Conservation (phyloP, 2,113 vertebrate species). For the Athene noctua region DNA sequence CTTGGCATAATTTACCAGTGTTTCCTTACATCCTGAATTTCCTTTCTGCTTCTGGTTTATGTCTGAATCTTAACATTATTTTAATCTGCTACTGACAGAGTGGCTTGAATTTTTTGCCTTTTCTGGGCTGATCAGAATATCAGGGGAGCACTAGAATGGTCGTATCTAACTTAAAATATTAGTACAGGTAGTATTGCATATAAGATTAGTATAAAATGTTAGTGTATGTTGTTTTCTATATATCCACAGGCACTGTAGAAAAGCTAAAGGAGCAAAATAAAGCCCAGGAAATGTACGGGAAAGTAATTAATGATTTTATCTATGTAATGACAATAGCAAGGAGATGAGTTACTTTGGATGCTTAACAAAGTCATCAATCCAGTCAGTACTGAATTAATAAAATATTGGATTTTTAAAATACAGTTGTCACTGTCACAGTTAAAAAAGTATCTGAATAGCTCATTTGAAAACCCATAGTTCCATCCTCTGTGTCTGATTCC, state of each 20-base stretch:
- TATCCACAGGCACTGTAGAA: neutral
- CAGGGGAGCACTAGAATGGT: neutral
- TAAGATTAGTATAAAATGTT: neutral
- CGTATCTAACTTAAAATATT: neutral
- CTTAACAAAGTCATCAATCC: neutral
- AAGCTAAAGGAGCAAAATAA: neutral
- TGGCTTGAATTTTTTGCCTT: neutral
- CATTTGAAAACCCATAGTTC: neutral
- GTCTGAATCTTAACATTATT: neutral
- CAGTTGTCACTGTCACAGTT: neutral
- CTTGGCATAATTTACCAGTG: neutral
- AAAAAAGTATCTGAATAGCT: neutral
- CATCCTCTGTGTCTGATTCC: neutral
- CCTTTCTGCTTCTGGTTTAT: neutral
- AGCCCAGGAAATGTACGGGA: neutral
- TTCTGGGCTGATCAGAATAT: neutral
- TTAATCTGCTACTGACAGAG: neutral
- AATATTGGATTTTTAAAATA: neutral
- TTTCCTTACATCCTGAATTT: neutral
- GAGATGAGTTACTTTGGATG: neutral
- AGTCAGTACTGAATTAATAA: neutral
- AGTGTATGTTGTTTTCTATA: neutral
- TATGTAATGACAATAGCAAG: neutral
- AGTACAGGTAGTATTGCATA: neutral
- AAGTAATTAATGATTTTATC: neutral